Evolutionary conservation across 2,113 vertebrate species (phyloP).

Genomic region (Ceratotherium simum): DNA sequence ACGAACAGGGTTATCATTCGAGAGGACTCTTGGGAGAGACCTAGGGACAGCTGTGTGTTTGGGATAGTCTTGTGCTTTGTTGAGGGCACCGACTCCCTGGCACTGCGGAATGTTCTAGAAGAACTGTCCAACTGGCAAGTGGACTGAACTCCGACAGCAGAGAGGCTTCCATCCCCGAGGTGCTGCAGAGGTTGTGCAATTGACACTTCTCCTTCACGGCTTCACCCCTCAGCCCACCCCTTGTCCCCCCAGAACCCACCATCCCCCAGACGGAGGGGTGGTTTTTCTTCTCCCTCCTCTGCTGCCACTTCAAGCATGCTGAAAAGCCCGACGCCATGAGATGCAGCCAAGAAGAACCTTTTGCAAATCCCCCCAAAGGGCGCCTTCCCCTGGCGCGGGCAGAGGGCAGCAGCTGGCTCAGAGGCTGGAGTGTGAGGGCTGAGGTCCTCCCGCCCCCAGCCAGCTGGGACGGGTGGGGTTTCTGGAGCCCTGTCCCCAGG

Average conservation of each 20-base stretch:
- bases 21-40: not conserved
- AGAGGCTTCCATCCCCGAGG: not conserved
- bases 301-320: not conserved
- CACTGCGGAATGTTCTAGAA: rapidly evolving
- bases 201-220: rapidly evolving
- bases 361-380: not conserved
- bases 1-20: rapidly evolving
- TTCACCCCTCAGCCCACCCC: not conserved
- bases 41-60: not conserved
- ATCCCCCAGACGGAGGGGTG: rapidly evolving
- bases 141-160: not conserved
- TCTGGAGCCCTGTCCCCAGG: not conserved
- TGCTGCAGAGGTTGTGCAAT: not conserved
- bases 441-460: not conserved
- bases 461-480: not conserved
- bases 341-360: not conserved
- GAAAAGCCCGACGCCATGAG: no score
- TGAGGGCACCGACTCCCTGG: no score
- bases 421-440: no score
- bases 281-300: not conserved
- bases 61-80: no score
- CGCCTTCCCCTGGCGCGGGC: rapidly evolving
- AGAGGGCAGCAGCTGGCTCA: not conserved
- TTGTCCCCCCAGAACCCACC: rapidly evolving
- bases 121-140: not conserved